Conservation (phyloP, 2,888 invertebrate genomes). For the Cryptus armator region DNA sequence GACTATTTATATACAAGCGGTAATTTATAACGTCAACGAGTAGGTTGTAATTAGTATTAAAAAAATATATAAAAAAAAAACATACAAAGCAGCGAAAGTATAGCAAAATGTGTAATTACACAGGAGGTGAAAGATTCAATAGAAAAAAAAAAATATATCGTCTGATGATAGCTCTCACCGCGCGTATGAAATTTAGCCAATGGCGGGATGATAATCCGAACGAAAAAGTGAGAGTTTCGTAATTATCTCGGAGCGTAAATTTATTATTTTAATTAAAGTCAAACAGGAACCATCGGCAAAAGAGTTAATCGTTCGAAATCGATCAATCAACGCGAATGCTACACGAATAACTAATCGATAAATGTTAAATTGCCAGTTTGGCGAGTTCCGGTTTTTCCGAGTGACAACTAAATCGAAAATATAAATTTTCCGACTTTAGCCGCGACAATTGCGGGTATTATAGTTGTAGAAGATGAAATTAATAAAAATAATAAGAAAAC, state of each 20-base stretch:
- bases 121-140: conserved; percentile 31
- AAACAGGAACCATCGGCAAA: neutral
- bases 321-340: conserved; percentile 33
- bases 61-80: conserved; percentile 29
- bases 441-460: conserved; percentile 7
- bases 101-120: conserved; percentile 58
- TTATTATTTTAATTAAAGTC: conserved; percentile 14
- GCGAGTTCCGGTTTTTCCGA: neutral
- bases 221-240: conserved; percentile 25
- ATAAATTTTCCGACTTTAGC: neutral
- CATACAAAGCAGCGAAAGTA: conserved; percentile 57
- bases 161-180: conserved; percentile 14
- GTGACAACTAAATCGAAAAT: neutral
- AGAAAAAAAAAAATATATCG: conserved; percentile 28
- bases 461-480: neutral
- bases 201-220: neutral
- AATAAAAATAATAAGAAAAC: neutral
- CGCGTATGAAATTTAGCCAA: conserved; percentile 25
- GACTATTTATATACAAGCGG: conserved; percentile 29
- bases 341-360: conserved; percentile 26
- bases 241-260: conserved; percentile 1
- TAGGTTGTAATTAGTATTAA: conserved; percentile 67
- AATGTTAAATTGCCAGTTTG: neutral
- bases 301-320: conserved; percentile 32
- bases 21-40: conserved; percentile 67